These are phyloP conservation scores for Heliocidaris erythrogramma DNA, from an alignment of 35 echinoderm and acorn worm genomes.

Conservation along the genomic window DNA sequence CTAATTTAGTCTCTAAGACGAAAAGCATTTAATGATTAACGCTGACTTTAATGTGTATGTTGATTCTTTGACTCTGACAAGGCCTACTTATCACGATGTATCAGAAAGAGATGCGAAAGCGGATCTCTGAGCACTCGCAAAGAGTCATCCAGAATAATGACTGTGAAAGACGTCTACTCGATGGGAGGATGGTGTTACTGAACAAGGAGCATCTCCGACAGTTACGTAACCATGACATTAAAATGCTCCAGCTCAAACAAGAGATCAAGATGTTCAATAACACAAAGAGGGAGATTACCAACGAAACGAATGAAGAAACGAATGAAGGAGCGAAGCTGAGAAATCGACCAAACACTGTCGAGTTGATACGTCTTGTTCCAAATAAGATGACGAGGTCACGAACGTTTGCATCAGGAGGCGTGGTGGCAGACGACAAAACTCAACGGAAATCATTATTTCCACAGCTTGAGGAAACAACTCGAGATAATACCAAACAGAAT, in stretches of 20 bases:
- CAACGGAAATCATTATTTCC: background rate
- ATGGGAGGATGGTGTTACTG: background rate
- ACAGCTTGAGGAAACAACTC: background rate
- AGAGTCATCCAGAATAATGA: conserved; percentile 31
- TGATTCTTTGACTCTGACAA: background rate
- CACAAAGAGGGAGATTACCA: background rate
- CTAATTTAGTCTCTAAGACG: too few species aligned
- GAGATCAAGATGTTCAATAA: conserved; percentile 28
- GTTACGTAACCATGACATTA: conserved; percentile 31
- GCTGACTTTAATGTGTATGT: background rate
- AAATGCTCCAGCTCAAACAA: conserved; percentile 34
- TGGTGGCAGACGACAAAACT: background rate
- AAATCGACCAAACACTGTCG: background rate
- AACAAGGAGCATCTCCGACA: conserved; percentile 37
- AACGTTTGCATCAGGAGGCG: background rate
- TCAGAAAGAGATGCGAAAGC: conserved; percentile 11
- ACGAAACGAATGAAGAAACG: background rate
- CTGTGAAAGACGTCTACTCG: conserved; percentile 11
- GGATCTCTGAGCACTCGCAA: conserved; percentile 27
- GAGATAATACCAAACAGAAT: background rate
- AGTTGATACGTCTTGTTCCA: background rate
- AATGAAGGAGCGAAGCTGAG: background rate
- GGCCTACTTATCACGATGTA: background rate
- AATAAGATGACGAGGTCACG: background rate
- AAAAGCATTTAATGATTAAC: too few species aligned